These are phyloP conservation scores for Byasa hedistus DNA, from an alignment of 2,888 invertebrate genomes.

Conservation along the genomic window DNA sequence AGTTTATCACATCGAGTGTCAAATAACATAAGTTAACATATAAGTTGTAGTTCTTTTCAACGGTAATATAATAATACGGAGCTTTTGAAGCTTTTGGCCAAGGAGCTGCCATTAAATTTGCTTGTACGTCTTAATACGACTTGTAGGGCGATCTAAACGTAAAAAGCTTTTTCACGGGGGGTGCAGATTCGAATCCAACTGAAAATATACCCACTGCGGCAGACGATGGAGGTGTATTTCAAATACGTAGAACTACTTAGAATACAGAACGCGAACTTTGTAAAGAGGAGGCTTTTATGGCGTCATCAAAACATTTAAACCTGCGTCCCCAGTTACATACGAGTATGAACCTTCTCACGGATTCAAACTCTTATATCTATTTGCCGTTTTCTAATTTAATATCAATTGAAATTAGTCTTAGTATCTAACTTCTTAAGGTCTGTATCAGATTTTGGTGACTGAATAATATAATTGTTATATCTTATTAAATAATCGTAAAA, in stretches of 20 bases:
- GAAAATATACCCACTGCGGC: conserved; percentile 18
- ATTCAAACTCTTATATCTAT: conserved; percentile 35
- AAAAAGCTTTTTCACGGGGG: conserved; percentile 43
- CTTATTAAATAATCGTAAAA: conserved; percentile 18
- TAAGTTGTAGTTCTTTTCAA: too few species aligned
- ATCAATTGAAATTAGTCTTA: conserved; percentile 30
- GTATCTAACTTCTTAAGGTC: conserved; percentile 4
- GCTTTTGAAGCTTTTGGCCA: conserved; percentile 20
- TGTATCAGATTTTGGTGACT: neutral
- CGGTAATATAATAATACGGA: conserved; percentile 28
- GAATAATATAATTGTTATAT: neutral
- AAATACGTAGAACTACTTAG: conserved; percentile 39
- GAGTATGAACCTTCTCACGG: conserved; percentile 47
- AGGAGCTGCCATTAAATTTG: conserved; percentile 36
- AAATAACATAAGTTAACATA: too few species aligned
- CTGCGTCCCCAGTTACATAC: conserved; percentile 45
- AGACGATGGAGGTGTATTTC: conserved; percentile 33
- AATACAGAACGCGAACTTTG: conserved; percentile 57
- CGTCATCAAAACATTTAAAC: conserved; percentile 64
- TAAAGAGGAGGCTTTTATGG: conserved; percentile 60
- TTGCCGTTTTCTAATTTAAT: conserved; percentile 4
- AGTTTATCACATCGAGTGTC: too few species aligned
- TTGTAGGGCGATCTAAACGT: conserved; percentile 44
- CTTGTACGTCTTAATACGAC: conserved; percentile 44
- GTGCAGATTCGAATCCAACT: conserved; percentile 33